Evolutionary conservation across 2,113 vertebrate species (phyloP).

Genomic region (rat (Rattus norvegicus)): DNA sequence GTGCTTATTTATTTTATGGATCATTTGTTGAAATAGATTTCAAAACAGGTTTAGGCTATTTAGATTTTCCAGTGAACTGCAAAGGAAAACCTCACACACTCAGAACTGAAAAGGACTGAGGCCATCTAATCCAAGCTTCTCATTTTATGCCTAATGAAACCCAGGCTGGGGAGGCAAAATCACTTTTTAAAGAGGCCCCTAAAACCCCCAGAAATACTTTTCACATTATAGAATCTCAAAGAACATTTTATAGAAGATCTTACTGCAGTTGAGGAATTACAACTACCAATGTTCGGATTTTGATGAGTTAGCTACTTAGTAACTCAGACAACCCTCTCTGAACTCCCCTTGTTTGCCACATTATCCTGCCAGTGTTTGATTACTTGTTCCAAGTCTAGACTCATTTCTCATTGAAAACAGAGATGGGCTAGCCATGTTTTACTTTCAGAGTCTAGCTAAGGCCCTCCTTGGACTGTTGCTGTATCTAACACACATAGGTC

Average conservation of each 20-base stretch:
- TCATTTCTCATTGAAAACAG: not conserved
- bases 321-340: not conserved
- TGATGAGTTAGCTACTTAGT: not conserved
- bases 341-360: not conserved
- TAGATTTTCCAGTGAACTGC: conserved; percentile 77
- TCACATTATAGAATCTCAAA: not conserved
- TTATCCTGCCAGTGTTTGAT: not conserved
- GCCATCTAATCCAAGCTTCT: conserved; percentile 57
- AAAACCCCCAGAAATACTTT: not conserved
- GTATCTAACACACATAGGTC: not conserved
- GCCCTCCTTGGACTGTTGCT: not conserved
- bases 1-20: conserved; percentile 81
- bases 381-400: not conserved
- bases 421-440: not conserved
- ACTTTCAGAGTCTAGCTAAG: conserved; percentile 22
- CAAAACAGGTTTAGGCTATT: conserved; percentile 78
- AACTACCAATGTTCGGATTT: conserved; percentile 17
- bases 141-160: conserved; percentile 53
- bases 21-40: conserved; percentile 78
- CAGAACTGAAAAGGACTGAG: conserved; percentile 49
- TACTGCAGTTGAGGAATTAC: not conserved
- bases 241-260: conserved; percentile 20
- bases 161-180: not conserved
- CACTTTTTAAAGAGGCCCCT: not conserved
- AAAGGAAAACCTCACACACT: conserved; percentile 70